Base-by-base conservation (phyloP, 2,113 vertebrate genomes). In the Ascaphus truei region DNA sequence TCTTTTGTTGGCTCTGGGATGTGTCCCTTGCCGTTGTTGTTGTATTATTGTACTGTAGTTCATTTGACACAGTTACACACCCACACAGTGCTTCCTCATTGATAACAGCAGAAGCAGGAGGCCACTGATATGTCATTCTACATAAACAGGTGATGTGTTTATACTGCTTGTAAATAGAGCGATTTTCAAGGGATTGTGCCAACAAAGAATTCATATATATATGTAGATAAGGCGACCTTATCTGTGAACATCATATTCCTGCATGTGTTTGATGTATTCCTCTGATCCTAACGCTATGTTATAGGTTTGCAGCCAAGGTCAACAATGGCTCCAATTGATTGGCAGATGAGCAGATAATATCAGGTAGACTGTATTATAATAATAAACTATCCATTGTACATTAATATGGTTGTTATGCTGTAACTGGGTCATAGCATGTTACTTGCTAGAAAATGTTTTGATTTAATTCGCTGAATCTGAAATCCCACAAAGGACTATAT, bases 141-240 rank as follows among this genome's bases (percentile, higher is more conserved):
- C 76, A 86, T 78, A 88, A 87, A 86, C 88, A 90, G 81, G 84
- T 75, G 58, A 41, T 82, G 83, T 83, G 83, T 82, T 78, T 74
- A 73, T 25, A 72, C 3, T 26, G 67, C 72, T 36, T 75, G 84
- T 81, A 81, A 76, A 80, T 53, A 71, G 76, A 66, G 77, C 41
- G n/a, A 71, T 80, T 80, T 68, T 77, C 68, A 11, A 16, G 60
- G 15, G 75, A 59, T 72, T 5, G 11, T 55, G 77, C 77, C 83
- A 80, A 72, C 72, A n/a, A 10, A 22, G 73, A 41, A 73, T 65
- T 26, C 47, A 45, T 58, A 73, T 72, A 33, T 48, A 57, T 52
- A 15, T 25, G 64, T 72, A 51, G 82, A 86, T 83, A 82, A 81
- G 7, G 10, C 20, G 1, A 37, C 62, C 71, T 85, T 85, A 84